Conservation (phyloP, 1,140 invertebrate genomes). For the Drosophila triauraria region DNA sequence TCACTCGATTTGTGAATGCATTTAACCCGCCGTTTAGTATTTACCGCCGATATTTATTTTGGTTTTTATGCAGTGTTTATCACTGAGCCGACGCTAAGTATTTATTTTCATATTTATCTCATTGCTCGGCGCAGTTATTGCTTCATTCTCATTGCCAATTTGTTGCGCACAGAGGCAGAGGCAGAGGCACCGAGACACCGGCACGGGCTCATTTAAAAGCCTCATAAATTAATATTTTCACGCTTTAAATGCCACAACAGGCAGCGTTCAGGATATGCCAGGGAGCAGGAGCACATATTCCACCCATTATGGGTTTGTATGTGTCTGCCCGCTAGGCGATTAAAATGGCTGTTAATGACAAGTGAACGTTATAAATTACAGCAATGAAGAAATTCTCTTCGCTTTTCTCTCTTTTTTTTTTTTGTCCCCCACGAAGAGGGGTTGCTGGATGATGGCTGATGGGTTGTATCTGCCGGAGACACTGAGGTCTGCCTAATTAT, state of each 20-base stretch:
- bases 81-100: slow-evolving; percentile 39
- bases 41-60: slow-evolving; percentile 56
- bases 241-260: slow-evolving; percentile 72
- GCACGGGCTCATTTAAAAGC: slow-evolving; percentile 63
- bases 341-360: slow-evolving; percentile 83
- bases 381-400: slow-evolving; percentile 72
- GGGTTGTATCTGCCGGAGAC: slow-evolving; percentile 63
- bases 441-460: slow-evolving; percentile 20
- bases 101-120: slow-evolving; percentile 67
- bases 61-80: slow-evolving; percentile 51
- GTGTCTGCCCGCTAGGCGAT: slow-evolving; percentile 62
- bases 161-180: slow-evolving; percentile 12
- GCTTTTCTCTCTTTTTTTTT: no score
- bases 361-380: slow-evolving; percentile 83
- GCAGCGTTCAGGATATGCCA: neutral
- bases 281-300: slow-evolving; percentile 14
- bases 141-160: slow-evolving; percentile 62
- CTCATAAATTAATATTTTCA: slow-evolving; percentile 81
- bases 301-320: slow-evolving; percentile 19
- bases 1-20: slow-evolving; percentile 30
- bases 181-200: neutral
- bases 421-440: slow-evolving; percentile 3
- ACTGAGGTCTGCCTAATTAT: slow-evolving; percentile 77
- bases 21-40: slow-evolving; percentile 47
- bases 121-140: slow-evolving; percentile 46